phyloP scores from a whole-genome alignment of 2,797 vertebrate genomes.

The Anguilla obscura region DNA sequence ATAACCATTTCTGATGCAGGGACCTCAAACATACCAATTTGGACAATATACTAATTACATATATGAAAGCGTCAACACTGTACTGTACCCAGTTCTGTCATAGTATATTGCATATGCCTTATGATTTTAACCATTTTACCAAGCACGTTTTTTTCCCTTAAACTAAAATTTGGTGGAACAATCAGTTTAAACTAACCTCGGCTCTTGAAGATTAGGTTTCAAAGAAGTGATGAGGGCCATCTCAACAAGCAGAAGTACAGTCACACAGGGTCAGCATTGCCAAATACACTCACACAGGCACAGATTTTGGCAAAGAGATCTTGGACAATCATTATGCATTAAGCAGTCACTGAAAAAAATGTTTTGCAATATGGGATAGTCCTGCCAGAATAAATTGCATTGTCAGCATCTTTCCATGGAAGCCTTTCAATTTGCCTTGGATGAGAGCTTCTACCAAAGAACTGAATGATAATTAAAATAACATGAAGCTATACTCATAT shows the following conservation, averaged over 20 bases:
- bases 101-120: not conserved
- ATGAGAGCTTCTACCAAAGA: not conserved
- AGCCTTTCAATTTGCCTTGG: not conserved
- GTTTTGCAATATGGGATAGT: not conserved
- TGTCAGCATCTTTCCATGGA: not conserved
- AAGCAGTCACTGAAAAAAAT: not conserved
- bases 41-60: not conserved
- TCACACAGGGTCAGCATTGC: not conserved
- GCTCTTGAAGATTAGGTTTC: slow-evolving; percentile 2
- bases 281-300: not conserved
- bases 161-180: not conserved
- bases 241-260: too few species aligned
- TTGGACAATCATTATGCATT: not conserved
- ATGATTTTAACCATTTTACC: not conserved
- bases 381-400: not conserved
- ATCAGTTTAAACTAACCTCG: not conserved
- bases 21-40: not conserved
- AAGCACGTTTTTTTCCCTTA: not conserved
- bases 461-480: not conserved
- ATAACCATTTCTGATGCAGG: not conserved
- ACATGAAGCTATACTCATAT: not conserved
- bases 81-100: not conserved
- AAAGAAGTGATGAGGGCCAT: not conserved
- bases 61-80: not conserved
- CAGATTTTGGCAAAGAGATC: slow-evolving; percentile 10